Evolutionary conservation across 2,888 invertebrate species (phyloP), one percentile per base, ranked within the genome.

Genomic region (Willowsia nigromaculata): DNA sequence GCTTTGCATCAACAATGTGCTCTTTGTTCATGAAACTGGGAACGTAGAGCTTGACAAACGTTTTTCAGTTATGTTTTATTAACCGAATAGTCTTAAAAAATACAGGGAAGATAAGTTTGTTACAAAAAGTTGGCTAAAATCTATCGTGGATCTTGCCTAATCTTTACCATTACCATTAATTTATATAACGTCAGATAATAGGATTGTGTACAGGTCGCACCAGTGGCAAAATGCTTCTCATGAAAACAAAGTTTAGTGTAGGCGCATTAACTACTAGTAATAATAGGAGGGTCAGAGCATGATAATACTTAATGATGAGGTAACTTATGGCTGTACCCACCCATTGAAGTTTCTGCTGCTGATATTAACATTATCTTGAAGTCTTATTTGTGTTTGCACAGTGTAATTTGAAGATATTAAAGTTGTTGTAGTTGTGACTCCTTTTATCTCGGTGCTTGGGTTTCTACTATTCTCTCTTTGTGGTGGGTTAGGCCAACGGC

Each of bases 321-420:
- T 13, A 65, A 18, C n/a, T 4, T 65, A 13, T 13, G 2, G 4
- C 22, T 4, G 22, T 80, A 71, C 83, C 83, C 83, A 83, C 83
- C 83, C 83, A 83, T 22, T 50, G 53, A 50, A 25, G 74, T 43
- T 43, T 40, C 25, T 47, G 74, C 6, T 6, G 83, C 71, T 71
- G 83, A 68, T 83, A 83, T 83, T 37, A 83, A 37, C 83, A 83
- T 83, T 25, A 53, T 59, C 30, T 59, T n/a, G 22, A 3, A 27
- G n/a, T 65, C 33, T 65, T 65, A 33, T 33, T 30, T 33, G 30
- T 65, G 65, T 65, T 65, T 65, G 30, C 65, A 37, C 59, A 15
- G 27, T 71, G 43, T 71, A 47, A 71, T 71, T 25, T 40, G 43
- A 43, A 5, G 71, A 43, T 22, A 18, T 9, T 62, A 13, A 27